Conservation (phyloP, 2,888 invertebrate genomes). For the Tenthredo scrophulariae region DNA sequence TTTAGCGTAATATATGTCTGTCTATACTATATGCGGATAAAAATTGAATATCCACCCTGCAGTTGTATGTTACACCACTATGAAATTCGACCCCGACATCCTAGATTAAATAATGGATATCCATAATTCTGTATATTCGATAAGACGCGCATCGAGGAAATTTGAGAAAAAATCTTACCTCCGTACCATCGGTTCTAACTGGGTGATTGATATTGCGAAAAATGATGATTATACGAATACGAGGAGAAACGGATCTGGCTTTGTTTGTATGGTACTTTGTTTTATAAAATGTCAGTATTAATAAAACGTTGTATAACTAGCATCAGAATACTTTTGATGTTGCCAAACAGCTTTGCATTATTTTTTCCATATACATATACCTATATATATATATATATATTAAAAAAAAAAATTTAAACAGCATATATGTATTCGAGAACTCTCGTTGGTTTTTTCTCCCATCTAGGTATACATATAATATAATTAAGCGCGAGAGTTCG, state of each 20-base stretch:
- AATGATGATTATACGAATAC: neutral
- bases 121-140: neutral
- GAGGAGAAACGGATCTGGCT: neutral
- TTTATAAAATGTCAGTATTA: constrained; percentile 31
- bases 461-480: neutral
- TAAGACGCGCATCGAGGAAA: neutral
- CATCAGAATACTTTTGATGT: neutral
- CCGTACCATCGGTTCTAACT: neutral
- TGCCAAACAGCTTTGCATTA: neutral
- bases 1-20: neutral
- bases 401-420: neutral
- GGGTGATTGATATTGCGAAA: neutral
- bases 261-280: neutral
- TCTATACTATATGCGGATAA: neutral
- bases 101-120: neutral
- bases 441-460: neutral
- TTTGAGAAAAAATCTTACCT: neutral
- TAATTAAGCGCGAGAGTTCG: constrained; percentile 14
- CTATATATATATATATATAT: neutral
- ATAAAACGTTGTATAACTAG: neutral
- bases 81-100: neutral
- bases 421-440: neutral
- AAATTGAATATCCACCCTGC: neutral
- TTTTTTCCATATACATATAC: neutral
- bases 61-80: neutral